Evolutionary conservation across 2,797 vertebrate species (phyloP).

Genomic region (Poeciliopsis paucimaculata): DNA sequence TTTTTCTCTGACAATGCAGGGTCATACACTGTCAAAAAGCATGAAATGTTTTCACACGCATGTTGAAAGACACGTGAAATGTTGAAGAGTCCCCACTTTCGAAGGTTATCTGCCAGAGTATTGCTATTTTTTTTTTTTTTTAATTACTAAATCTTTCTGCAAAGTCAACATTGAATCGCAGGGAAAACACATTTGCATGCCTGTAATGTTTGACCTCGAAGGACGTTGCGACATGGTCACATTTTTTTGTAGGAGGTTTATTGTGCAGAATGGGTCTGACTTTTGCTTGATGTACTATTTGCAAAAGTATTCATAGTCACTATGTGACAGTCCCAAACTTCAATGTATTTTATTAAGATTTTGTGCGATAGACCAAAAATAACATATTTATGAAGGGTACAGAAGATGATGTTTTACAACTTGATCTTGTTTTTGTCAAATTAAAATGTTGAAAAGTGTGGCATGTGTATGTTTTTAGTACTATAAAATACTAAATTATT

Average conservation of each 20-base stretch:
- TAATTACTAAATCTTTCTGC: conserved; percentile 48
- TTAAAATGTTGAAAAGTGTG: neutral
- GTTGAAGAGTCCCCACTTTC: conserved; percentile 38
- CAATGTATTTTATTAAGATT: neutral
- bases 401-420: neutral
- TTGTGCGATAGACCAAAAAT: neutral
- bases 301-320: neutral
- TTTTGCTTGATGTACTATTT: neutral
- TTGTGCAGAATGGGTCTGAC: neutral
- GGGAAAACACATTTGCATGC: conserved; percentile 8
- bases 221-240: neutral
- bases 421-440: neutral
- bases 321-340: neutral
- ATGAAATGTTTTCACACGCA: conserved; percentile 72
- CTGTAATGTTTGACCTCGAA: conserved; percentile 37
- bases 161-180: conserved; percentile 60
- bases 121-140: conserved; percentile 11
- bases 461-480: neutral
- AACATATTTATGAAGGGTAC: neutral
- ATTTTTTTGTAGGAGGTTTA: neutral
- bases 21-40: conserved; percentile 74
- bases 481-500: too few species aligned
- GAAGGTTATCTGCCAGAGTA: conserved; percentile 60
- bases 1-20: conserved; percentile 79
- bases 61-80: conserved; percentile 67